Evolutionary conservation across 2,113 vertebrate species (phyloP).

Genomic region (Todiramphus saurophagus): DNA sequence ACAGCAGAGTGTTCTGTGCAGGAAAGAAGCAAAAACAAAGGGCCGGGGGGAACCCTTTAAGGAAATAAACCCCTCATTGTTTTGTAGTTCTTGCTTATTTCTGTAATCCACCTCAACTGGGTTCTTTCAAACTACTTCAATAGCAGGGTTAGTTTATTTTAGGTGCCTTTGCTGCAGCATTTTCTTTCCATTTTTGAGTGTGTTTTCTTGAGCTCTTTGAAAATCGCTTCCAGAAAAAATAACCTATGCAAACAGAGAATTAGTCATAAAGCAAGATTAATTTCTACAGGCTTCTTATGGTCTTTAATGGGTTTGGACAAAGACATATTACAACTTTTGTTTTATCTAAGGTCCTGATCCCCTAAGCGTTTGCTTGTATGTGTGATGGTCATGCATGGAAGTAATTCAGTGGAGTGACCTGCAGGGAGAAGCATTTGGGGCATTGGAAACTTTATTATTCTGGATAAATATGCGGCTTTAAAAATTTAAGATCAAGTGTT

Average conservation of each 20-base stretch:
- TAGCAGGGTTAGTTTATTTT: not conserved
- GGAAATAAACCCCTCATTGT: not conserved
- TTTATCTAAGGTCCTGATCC: conserved; percentile 11
- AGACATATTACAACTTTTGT: not conserved
- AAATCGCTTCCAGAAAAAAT: conserved; percentile 31
- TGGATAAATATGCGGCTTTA: not conserved
- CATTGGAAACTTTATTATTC: not conserved
- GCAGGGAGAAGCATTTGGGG: not conserved
- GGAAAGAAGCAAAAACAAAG: not conserved
- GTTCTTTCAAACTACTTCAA: not conserved
- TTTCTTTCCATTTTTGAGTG: not conserved
- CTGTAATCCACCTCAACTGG: not conserved
- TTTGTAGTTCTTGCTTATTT: not conserved
- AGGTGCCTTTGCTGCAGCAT: not conserved
- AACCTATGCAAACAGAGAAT: not conserved
- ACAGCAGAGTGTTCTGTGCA: not conserved
- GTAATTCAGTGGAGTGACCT: not conserved
- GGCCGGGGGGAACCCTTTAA: not conserved
- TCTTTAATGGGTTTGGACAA: not conserved
- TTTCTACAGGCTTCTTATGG: not conserved
- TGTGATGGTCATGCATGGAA: not conserved
- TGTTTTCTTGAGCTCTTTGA: not conserved
- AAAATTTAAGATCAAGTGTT: conserved; percentile 3
- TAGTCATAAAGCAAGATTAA: not conserved
- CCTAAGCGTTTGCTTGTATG: not conserved